A percentile compares a stretch with the other conserved stretches of the same genome.
Conservation (phyloP, 2,113 vertebrate genomes). For the Neotoma lepida region DNA sequence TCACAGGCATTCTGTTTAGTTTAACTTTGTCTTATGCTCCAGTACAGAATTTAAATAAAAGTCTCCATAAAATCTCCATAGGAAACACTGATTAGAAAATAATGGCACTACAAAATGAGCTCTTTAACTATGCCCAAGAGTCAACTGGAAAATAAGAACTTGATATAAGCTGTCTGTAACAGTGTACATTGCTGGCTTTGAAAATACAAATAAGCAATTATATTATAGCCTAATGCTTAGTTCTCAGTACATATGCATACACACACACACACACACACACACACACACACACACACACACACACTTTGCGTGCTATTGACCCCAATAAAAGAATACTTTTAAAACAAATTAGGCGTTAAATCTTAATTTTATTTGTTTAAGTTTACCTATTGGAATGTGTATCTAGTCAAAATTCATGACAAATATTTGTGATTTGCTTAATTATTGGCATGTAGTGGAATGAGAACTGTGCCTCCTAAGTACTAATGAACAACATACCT, state of each 20-base stretch:
- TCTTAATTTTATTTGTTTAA: background rate
- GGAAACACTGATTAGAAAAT: slow-evolving; percentile 50
- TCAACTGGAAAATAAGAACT: slow-evolving; percentile 28
- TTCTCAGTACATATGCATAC: background rate
- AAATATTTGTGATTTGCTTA: slow-evolving; percentile 53
- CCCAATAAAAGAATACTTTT: background rate
- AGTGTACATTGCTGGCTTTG: background rate
- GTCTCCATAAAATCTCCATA: slow-evolving; percentile 22
- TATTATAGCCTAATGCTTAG: background rate
- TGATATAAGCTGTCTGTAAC: background rate
- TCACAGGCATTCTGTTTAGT: background rate
- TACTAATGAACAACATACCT: slow-evolving; percentile 5
- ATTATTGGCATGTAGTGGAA: background rate
- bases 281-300: background rate
- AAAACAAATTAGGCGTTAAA: background rate
- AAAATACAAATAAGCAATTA: slow-evolving; percentile 22
- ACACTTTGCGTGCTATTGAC: background rate
- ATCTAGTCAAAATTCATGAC: slow-evolving; percentile 46
- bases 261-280: background rate
- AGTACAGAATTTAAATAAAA: background rate
- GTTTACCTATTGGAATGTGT: background rate
- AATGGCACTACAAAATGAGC: background rate
- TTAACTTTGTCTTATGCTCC: background rate
- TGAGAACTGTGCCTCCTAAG: background rate
- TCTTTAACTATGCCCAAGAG: slow-evolving; percentile 14